Evolutionary conservation across 1,140 invertebrate genomes (phyloP), one percentile per base, ranked within the genome.

Genomic region (Palaemon carinicauda): DNA sequence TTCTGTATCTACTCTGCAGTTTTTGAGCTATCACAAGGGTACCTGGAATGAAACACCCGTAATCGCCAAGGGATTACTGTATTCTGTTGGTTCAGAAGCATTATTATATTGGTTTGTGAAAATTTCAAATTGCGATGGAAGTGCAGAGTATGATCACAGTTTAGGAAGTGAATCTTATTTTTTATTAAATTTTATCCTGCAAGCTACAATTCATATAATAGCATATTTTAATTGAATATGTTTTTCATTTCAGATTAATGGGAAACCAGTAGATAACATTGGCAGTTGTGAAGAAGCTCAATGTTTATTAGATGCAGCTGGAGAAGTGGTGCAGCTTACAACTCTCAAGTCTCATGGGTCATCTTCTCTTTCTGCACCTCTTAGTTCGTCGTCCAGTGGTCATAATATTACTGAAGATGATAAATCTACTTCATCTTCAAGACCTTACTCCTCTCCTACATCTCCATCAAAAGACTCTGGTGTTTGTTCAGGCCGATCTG

Each of bases 181-280:
- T n/a, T n/a, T n/a, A n/a, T n/a, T n/a, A n/a, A n/a, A n/a, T n/a
- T n/a, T n/a, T n/a, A n/a, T n/a, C n/a, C n/a, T n/a, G n/a, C n/a
- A n/a, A n/a, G n/a, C n/a, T n/a, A n/a, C n/a, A n/a, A n/a, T n/a
- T n/a, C n/a, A n/a, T n/a, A n/a, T n/a, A n/a, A n/a, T n/a, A n/a
- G n/a, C n/a, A n/a, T n/a, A n/a, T n/a, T n/a, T n/a, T n/a, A n/a
- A n/a, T n/a, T n/a, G n/a, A n/a, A n/a, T n/a, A n/a, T n/a, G n/a
- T n/a, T 80, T 31, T 82, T n/a, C 31, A 53, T 71, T 74, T 12
- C 87, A 90, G 89, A 87, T 90, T 33, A 90, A 90, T 81, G 89
- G 88, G 12, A 88, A 89, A 52, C 80, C 83, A 27, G 80, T 89
- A 21, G 89, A 90, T 31, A 82, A 80, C 24, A 41, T 88, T 24